Evolutionary conservation across 1,140 invertebrate species (phyloP), one percentile per base, ranked within the genome.

Genomic region (Diachasmimorpha longicaudata): DNA sequence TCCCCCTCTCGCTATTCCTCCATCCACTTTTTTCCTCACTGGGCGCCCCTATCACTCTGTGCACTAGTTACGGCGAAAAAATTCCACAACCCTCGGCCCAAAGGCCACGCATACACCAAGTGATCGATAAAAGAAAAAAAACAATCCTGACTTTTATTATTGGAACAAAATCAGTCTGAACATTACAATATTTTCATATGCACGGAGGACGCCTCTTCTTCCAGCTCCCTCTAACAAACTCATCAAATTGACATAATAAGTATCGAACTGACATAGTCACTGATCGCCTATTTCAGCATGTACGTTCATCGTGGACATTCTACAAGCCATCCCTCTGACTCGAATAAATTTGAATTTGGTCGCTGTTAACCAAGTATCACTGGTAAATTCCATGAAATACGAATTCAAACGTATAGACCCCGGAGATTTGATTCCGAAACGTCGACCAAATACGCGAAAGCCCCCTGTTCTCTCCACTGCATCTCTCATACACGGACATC

Each of bases 61-160:
- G 74, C 80, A 79, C 84, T 86, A 85, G 85, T 86, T 86, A 86
- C 83, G 81, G 52, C 78, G 81, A 85, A 19, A 19, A 63, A 63
- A 85, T 86, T 85, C 80, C 82, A 77, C 69, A 80, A 87, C 81
- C 83, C 84, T 84, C 80, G 73, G 48, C 14, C 48, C n/a, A 55
- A 55, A 55, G 69, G 25, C 31, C 39, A 55, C 42, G 39, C 71
- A 68, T 68, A 48, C 14, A 4, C 16, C 0, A 19, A 55, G 48
- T 21, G 14, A 55, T n/a, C 14, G 48, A 1, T 1, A 19, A 0
- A 55, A n/a, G n/a, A 55, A 55, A 55, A 55, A 55, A 19, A 8
- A 16, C 48, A 21, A 55, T 21, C 6, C n/a, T 42, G 39, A n/a
- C 48, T 21, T 55, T 55, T 8, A 10, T 16, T 10, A 8, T 16